Percentiles rank a stretch among this genome's conserved stretches.
Evolutionary conservation across 2,113 vertebrate genomes (phyloP).

Genomic region (Stercorarius parasiticus): DNA sequence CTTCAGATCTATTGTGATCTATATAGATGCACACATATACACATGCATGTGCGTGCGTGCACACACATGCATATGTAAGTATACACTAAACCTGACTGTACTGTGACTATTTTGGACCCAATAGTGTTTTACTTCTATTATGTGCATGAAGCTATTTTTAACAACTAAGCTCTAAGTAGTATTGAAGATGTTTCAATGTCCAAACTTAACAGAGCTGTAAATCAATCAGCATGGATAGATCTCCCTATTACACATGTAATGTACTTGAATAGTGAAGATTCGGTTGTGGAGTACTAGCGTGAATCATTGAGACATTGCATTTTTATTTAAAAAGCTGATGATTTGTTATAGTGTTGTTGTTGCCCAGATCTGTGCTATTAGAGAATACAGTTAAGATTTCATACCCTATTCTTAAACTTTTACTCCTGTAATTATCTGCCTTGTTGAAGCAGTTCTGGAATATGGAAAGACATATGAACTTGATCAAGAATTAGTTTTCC

Average conservation of each 20-base stretch:
- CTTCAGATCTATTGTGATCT: neutral
- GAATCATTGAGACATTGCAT: neutral
- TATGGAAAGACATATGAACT: neutral
- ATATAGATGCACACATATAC: accelerated
- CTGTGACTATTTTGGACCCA: neutral
- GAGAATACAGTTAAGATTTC: neutral
- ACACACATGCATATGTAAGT: accelerated
- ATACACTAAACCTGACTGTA: neutral
- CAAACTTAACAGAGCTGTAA: neutral
- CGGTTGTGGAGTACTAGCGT: neutral
- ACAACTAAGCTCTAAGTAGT: neutral
- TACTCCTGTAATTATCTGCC: neutral
- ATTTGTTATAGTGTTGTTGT: neutral
- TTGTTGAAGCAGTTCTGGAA: neutral
- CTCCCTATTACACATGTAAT: neutral
- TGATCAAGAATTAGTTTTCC: neutral
- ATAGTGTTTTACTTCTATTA: neutral
- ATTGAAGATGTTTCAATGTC: neutral
- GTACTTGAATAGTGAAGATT: neutral
- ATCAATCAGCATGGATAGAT: neutral
- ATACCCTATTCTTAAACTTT: neutral
- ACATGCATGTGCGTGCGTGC: accelerated
- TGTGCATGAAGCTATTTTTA: neutral
- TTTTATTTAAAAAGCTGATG: neutral
- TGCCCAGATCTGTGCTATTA: neutral